phyloP scores from a whole-genome alignment of 2,888 invertebrate species.

The Cerastis leucographa region DNA sequence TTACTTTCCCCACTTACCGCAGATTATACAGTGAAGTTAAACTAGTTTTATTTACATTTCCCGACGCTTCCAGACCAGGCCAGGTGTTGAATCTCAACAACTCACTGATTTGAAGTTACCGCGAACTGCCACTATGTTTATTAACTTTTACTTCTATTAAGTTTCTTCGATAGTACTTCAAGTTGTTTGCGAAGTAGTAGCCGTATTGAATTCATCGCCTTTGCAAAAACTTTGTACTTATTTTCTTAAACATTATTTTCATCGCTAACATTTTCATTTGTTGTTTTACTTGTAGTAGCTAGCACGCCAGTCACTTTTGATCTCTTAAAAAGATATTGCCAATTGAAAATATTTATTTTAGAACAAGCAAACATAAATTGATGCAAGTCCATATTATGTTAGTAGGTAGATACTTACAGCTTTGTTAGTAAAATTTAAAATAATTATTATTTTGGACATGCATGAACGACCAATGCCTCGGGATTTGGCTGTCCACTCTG shows the following conservation, averaged over 20 bases:
- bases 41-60: slow-evolving; percentile 61
- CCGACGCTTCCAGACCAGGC: slow-evolving; percentile 42
- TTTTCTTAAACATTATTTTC: background rate
- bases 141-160: slow-evolving; percentile 6
- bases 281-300: background rate
- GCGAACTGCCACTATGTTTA: slow-evolving; percentile 1
- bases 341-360: too few relatives aligned
- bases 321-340: background rate
- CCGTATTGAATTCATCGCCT: background rate
- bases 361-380: too few relatives aligned
- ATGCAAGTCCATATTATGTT: too few relatives aligned
- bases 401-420: too few relatives aligned
- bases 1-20: slow-evolving; percentile 51
- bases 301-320: rapidly evolving
- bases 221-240: background rate
- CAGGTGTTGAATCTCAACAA: slow-evolving; percentile 31
- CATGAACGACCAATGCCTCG: too few relatives aligned
- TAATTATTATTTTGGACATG: too few relatives aligned
- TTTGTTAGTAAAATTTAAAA: too few relatives aligned
- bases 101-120: slow-evolving; percentile 30
- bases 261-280: background rate
- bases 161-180: background rate
- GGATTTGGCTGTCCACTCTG: too few relatives aligned
- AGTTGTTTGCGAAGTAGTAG: background rate
- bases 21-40: slow-evolving; percentile 35